phyloP scores from a whole-genome alignment of 1,140 invertebrate species.

The Monomorium pharaonis region DNA sequence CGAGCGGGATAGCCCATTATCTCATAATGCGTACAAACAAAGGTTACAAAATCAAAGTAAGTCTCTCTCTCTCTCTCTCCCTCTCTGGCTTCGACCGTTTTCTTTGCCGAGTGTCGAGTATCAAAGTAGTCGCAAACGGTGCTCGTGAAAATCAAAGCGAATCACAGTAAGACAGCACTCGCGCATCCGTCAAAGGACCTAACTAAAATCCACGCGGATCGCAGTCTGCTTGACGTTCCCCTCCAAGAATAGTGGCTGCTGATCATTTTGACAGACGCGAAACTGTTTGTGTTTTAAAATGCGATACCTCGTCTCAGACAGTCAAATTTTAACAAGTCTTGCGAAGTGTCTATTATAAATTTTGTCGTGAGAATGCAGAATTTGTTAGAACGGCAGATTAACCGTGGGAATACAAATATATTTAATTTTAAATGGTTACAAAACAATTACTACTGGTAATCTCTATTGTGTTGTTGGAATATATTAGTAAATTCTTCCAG shows the following conservation, averaged over 20 bases:
- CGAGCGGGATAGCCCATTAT: constrained; percentile 97
- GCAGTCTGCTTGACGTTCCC: neutral
- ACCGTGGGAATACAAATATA: neutral
- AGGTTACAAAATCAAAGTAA: constrained; percentile 96
- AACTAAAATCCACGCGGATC: neutral
- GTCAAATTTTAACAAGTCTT: neutral
- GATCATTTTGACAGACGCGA: neutral
- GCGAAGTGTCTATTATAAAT: neutral
- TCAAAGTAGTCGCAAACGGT: neutral
- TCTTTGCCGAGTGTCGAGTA: neutral
- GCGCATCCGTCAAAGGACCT: neutral
- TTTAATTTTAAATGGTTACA: neutral
- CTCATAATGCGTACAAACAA: constrained; percentile 95
- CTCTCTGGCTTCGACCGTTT: neutral
- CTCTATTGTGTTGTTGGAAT: neutral
- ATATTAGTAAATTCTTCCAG: neutral
- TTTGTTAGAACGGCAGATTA: neutral
- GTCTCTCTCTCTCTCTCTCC: no score
- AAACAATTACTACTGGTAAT: neutral
- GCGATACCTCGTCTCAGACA: no score
- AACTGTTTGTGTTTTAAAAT: neutral
- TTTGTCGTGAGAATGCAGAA: neutral
- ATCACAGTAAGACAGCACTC: neutral
- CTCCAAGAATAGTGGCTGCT: neutral
- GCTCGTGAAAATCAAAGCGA: neutral